Conservation (phyloP, 2,113 vertebrate species). For the Coptodon bakossiorum region DNA sequence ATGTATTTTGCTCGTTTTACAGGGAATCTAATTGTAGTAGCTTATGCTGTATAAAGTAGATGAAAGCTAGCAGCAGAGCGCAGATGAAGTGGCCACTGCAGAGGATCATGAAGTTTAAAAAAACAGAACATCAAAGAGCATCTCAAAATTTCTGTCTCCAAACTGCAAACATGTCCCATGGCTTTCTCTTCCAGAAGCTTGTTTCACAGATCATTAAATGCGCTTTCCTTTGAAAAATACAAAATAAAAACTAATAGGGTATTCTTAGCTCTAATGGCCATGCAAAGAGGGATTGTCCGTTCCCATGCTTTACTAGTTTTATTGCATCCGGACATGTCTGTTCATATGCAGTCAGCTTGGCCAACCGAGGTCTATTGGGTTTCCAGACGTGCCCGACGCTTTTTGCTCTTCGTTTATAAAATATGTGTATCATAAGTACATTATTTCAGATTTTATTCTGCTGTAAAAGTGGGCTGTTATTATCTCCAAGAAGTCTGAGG, state of each 20-base stretch:
- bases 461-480: slow-evolving; percentile 19
- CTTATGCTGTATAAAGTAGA: slow-evolving; percentile 10
- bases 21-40: not conserved
- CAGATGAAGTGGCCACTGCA: slow-evolving; percentile 10
- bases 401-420: slow-evolving; percentile 13
- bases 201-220: slow-evolving; percentile 44
- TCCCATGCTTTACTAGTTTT: slow-evolving; percentile 32
- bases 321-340: slow-evolving; percentile 38
- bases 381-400: slow-evolving; percentile 26
- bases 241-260: slow-evolving; percentile 33
- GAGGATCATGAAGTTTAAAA: slow-evolving; percentile 11
- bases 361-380: slow-evolving; percentile 6
- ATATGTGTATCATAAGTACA: slow-evolving; percentile 23
- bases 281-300: slow-evolving; percentile 24
- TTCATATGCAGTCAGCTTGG: slow-evolving; percentile 12
- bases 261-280: slow-evolving; percentile 33
- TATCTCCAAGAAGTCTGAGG: not conserved
- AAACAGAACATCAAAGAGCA: slow-evolving; percentile 39
- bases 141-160: slow-evolving; percentile 2
- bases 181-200: slow-evolving; percentile 38
- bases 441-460: slow-evolving; percentile 19
- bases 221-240: slow-evolving; percentile 48
- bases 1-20: slow-evolving; percentile 13
- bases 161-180: slow-evolving; percentile 14
- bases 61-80: not conserved